Percentiles rank a stretch among this genome's conserved stretches.
phyloP scores from a whole-genome alignment of 2,888 invertebrate genomes.

The Drosophila lacicola region DNA sequence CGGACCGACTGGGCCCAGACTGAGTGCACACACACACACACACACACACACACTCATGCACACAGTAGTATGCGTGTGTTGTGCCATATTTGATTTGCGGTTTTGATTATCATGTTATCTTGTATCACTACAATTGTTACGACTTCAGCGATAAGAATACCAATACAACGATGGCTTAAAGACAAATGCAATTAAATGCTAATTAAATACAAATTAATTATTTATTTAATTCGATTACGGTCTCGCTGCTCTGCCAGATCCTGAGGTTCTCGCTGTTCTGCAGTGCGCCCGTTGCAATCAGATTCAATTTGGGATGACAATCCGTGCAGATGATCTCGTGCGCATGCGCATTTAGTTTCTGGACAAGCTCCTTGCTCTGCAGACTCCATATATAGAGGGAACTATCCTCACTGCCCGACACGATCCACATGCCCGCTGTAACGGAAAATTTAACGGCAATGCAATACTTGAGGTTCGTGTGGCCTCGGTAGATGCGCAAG shows the following conservation, averaged over 20 bases:
- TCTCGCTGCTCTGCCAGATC: slow-evolving; percentile 98
- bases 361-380: slow-evolving; percentile 99
- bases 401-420: slow-evolving; percentile 99
- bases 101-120: slow-evolving; percentile 50
- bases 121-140: slow-evolving; percentile 10
- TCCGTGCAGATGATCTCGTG: slow-evolving; percentile 98
- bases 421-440: slow-evolving; percentile 99
- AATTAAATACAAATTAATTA: slow-evolving; percentile 16
- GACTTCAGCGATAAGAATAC: slow-evolving; percentile 27
- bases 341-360: slow-evolving; percentile 97
- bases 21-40: slow-evolving; percentile 3
- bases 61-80: neutral
- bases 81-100: slow-evolving; percentile 44
- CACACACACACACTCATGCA: neutral
- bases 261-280: slow-evolving; percentile 99
- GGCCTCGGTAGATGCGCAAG: slow-evolving; percentile 98
- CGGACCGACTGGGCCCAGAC: slow-evolving; percentile 89
- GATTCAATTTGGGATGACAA: slow-evolving; percentile 99
- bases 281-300: slow-evolving; percentile 98
- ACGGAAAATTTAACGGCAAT: slow-evolving; percentile 99
- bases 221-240: slow-evolving; percentile 18
- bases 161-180: slow-evolving; percentile 6
- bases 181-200: slow-evolving; percentile 16
- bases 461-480: slow-evolving; percentile 99
- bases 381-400: slow-evolving; percentile 99